phyloP scores from a whole-genome alignment of 2,113 vertebrate genomes.

The Eupsittula cactorum region DNA sequence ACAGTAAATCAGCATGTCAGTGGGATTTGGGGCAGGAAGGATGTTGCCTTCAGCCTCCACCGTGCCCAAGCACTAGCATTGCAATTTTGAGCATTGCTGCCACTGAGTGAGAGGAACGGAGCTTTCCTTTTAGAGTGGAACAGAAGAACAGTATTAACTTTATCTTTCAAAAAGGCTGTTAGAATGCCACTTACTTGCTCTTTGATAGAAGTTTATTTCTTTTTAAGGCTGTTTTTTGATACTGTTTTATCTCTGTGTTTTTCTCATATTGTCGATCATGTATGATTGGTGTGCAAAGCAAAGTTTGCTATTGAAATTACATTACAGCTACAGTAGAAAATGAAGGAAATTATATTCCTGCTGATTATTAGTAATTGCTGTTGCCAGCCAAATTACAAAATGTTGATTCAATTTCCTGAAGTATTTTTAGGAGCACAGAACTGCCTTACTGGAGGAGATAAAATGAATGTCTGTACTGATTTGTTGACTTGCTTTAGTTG shows the following conservation, averaged over 20 bases:
- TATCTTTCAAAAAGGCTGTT: background rate
- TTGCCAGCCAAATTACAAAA: slow-evolving; percentile 26
- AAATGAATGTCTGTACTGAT: background rate
- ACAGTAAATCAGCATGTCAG: fast-evolving
- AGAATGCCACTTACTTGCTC: background rate
- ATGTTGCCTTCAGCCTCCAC: background rate
- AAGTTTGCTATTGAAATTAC: slow-evolving; percentile 15
- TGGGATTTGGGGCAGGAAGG: background rate
- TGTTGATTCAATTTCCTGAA: slow-evolving; percentile 40
- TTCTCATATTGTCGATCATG: background rate
- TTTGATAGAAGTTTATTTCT: background rate
- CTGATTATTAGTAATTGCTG: slow-evolving; percentile 52
- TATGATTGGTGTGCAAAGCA: background rate
- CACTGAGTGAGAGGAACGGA: background rate
- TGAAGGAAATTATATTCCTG: slow-evolving; percentile 10
- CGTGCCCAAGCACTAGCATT: background rate
- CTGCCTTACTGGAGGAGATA: background rate
- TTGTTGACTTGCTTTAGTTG: background rate
- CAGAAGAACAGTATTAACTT: background rate
- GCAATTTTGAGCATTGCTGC: background rate
- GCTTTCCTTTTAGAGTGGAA: background rate
- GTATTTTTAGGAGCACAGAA: slow-evolving; percentile 28
- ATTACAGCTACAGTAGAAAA: slow-evolving; percentile 17
- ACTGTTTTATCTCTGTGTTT: background rate
- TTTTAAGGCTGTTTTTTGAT: background rate